Evolutionary conservation across 2,888 invertebrate species (phyloP).

Genomic region (Julus scanicus): DNA sequence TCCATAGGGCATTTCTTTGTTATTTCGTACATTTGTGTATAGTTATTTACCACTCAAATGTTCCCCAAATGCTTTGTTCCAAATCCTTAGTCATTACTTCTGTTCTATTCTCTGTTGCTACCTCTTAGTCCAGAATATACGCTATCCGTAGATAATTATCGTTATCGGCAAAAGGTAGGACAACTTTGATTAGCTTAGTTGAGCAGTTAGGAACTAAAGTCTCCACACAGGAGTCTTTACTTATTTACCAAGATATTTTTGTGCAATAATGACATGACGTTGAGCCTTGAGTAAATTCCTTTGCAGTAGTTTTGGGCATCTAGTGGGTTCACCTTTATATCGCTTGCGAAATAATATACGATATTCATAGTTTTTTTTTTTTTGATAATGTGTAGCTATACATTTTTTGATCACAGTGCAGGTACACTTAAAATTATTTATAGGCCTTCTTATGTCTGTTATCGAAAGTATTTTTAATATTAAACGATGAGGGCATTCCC

Average conservation of each 20-base stretch:
- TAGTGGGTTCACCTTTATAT: neutral
- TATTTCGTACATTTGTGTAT: conserved; percentile 49
- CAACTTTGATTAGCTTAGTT: neutral
- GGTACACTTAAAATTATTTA: conserved; percentile 34
- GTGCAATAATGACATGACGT: neutral
- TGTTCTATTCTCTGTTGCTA: neutral
- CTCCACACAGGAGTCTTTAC: neutral
- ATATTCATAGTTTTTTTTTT: neutral
- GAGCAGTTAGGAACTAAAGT: neutral
- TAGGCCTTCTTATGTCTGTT: conserved; percentile 13
- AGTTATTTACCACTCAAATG: conserved; percentile 31
- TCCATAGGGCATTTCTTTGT: conserved; percentile 55
- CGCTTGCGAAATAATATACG: neutral
- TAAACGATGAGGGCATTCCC: neutral
- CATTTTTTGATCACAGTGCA: conserved; percentile 20
- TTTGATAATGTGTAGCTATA: neutral
- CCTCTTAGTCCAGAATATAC: neutral
- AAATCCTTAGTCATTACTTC: conserved; percentile 33
- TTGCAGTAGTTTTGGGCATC: neutral
- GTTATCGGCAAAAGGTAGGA: neutral
- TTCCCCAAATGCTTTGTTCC: conserved; percentile 11
- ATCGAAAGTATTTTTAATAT: neutral
- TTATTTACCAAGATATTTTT: neutral
- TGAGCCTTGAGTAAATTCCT: neutral
- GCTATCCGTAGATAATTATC: neutral